Evolutionary conservation across 1,140 invertebrate species (phyloP).

Genomic region (Procambarus virginalis): DNA sequence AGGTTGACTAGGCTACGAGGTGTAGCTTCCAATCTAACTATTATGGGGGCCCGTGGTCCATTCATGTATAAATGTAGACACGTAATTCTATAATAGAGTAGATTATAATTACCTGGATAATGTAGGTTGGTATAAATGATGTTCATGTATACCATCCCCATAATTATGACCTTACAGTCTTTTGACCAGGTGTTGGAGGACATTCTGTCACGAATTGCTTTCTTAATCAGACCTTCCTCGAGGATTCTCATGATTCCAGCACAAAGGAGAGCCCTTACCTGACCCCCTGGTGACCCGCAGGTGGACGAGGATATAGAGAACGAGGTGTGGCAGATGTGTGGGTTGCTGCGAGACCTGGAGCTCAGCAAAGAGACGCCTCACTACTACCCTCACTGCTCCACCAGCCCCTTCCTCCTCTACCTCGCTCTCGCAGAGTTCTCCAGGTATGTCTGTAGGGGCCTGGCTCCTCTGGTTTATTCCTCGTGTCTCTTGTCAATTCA

Average conservation of each 20-base stretch:
- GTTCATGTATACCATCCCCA: no score
- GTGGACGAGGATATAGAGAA: slow-evolving; percentile 67
- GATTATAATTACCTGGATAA: no score
- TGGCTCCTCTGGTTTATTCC: background rate
- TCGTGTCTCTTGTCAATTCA: background rate
- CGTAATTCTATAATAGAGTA: no score
- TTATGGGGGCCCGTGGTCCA: no score
- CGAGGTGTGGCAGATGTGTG: slow-evolving; percentile 68
- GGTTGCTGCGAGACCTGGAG: slow-evolving; percentile 57
- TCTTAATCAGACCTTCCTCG: background rate
- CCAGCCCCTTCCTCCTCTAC: slow-evolving; percentile 83
- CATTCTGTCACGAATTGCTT: background rate
- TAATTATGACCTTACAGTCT: background rate
- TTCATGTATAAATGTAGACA: no score
- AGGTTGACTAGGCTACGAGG: no score
- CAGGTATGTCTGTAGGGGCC: slow-evolving; percentile 71
- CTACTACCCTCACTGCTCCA: slow-evolving; percentile 72
- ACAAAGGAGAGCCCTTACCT: background rate
- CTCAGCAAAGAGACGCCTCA: slow-evolving; percentile 68
- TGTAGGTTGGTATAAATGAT: no score
- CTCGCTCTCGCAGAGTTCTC: slow-evolving; percentile 83
- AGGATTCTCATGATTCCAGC: no score
- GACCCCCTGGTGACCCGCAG: background rate
- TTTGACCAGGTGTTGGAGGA: background rate
- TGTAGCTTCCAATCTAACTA: no score